Conservation (phyloP, 2,888 invertebrate genomes). For the Timandra comae region DNA sequence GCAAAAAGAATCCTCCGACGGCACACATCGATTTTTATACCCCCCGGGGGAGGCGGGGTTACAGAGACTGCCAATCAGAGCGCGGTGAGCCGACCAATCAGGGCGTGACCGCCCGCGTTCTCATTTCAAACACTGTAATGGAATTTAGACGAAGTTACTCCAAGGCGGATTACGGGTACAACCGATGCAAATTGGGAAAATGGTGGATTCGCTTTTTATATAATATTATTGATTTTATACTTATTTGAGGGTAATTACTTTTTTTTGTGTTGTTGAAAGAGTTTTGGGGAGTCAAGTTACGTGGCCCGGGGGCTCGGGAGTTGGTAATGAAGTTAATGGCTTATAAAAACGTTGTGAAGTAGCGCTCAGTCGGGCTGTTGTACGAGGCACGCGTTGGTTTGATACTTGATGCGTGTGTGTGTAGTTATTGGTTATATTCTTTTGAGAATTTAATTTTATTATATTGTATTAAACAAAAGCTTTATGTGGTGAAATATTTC, state of each 20-base stretch:
- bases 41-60: conserved; percentile 65
- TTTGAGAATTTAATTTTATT: no score
- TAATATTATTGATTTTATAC: conserved; percentile 34
- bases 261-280: conserved; percentile 14
- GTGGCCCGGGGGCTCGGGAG: conserved; percentile 5
- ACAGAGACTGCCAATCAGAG: conserved; percentile 60
- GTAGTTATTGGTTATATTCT: no score
- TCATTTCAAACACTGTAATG: conserved; percentile 68
- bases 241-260: conserved; percentile 17
- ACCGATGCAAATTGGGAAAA: conserved; percentile 54
- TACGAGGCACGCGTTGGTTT: neutral
- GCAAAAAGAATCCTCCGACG: conserved; percentile 55
- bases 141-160: conserved; percentile 66
- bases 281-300: conserved; percentile 18
- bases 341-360: conserved; percentile 10
- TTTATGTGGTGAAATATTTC: no score
- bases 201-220: conserved; percentile 31
- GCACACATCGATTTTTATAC: conserved; percentile 73
- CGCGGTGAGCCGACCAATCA: conserved; percentile 70
- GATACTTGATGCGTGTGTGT: no score
- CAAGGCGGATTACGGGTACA: conserved; percentile 51
- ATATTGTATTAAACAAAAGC: no score
- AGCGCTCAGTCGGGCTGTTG: conserved; percentile 1
- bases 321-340: conserved; percentile 16
- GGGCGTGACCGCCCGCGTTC: conserved; percentile 52